These are phyloP conservation scores for Dryocosmus kuriphilus DNA, from an alignment of 2,888 invertebrate species.

Conservation along the genomic window DNA sequence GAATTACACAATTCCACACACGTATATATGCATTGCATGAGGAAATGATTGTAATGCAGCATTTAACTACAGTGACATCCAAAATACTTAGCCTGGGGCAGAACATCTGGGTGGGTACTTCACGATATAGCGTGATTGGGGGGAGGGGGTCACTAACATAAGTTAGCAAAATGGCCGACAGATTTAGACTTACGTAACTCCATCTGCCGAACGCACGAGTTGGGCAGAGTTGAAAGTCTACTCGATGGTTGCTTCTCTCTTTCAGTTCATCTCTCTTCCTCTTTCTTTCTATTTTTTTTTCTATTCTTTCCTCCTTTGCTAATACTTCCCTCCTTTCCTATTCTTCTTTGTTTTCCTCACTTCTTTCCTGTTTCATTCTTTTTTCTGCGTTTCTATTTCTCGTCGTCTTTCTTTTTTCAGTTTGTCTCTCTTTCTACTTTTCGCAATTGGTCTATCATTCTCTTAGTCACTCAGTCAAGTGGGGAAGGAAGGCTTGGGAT, in stretches of 20 bases:
- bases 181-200: conserved; percentile 74
- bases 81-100: conserved; percentile 55
- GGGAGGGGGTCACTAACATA: conserved; percentile 59
- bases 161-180: conserved; percentile 74
- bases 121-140: conserved; percentile 15
- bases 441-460: conserved; percentile 24
- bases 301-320: neutral
- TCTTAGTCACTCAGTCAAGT: neutral
- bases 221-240: conserved; percentile 49
- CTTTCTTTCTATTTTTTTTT: neutral
- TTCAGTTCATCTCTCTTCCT: neutral
- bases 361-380: neutral
- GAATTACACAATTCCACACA: neutral
- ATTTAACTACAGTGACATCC: conserved; percentile 63
- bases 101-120: conserved; percentile 17
- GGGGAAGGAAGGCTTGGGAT: neutral
- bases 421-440: neutral
- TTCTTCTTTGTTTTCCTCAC: neutral
- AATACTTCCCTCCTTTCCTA: neutral
- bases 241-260: conserved; percentile 25
- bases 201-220: conserved; percentile 65
- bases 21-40: neutral
- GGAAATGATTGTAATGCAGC: conserved; percentile 38
- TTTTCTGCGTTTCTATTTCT: neutral
- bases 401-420: neutral